phyloP scores from a whole-genome alignment of 2,797 vertebrate species.

The Thripadectes ignobilis region DNA sequence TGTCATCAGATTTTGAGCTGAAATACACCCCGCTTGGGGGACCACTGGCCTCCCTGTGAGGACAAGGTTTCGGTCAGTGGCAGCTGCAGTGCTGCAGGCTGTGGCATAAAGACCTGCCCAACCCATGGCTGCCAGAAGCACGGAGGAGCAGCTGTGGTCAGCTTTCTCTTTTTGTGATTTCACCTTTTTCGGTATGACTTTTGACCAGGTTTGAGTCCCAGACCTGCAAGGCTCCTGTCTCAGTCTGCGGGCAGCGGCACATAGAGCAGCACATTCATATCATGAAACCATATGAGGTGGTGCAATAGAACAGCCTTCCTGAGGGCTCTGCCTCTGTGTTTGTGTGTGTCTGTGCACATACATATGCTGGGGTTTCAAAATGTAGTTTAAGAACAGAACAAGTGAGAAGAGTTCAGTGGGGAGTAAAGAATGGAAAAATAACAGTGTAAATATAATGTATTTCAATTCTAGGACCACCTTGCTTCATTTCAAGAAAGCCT shows the following conservation, averaged over 20 bases:
- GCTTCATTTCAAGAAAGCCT: background rate
- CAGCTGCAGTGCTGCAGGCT: background rate
- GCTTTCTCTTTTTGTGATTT: slow-evolving; percentile 59
- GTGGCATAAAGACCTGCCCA: background rate
- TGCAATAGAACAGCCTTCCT: background rate
- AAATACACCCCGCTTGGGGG: background rate
- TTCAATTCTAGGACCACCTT: background rate
- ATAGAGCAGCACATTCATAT: background rate
- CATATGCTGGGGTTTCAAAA: background rate
- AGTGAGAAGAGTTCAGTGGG: background rate
- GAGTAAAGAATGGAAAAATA: background rate
- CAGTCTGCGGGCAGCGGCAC: background rate
- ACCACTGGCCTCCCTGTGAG: background rate
- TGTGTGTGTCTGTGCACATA: background rate
- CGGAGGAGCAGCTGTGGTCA: slow-evolving; percentile 38
- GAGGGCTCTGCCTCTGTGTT: background rate
- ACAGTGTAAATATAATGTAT: background rate
- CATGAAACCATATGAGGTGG: background rate
- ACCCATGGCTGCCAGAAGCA: background rate
- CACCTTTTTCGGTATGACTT: slow-evolving; percentile 21
- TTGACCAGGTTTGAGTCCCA: background rate
- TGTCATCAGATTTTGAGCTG: background rate
- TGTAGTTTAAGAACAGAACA: background rate
- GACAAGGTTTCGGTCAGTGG: background rate
- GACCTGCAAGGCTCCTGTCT: background rate